A percentile compares a stretch with the other conserved stretches of the same genome.
Evolutionary conservation across 2,888 invertebrate species (phyloP).

Genomic region (Atethmia centrago): DNA sequence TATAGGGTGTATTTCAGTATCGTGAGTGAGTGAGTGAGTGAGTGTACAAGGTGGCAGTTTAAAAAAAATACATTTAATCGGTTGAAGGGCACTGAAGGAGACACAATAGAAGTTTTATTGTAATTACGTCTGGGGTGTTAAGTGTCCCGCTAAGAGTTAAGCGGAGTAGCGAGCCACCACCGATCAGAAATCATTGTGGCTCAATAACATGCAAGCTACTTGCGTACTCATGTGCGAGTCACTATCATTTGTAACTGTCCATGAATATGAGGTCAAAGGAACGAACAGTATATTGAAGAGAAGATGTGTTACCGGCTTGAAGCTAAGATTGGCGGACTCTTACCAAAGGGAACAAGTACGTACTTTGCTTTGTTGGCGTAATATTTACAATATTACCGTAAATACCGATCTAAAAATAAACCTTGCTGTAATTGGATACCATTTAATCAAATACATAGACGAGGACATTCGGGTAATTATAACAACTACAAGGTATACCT

Average conservation of each 20-base stretch:
- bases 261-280: background rate
- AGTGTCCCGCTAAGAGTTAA: too few relatives aligned
- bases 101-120: too few relatives aligned
- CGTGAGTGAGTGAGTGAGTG: background rate
- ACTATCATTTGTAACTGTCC: background rate
- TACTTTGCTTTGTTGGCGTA: background rate
- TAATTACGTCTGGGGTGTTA: too few relatives aligned
- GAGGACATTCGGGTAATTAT: background rate
- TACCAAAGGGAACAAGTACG: background rate
- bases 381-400: background rate
- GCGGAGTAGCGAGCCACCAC: background rate
- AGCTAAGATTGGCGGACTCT: background rate
- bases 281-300: background rate
- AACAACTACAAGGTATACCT: background rate
- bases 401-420: background rate
- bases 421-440: background rate
- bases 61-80: background rate
- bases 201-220: background rate
- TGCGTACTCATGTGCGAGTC: background rate
- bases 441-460: constrained; percentile 16
- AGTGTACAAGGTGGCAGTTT: background rate
- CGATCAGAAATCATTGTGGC: background rate
- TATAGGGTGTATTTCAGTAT: background rate
- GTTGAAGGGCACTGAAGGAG: too few relatives aligned
- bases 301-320: background rate